A percentile compares a stretch with the other conserved stretches of the same genome.
These are phyloP conservation scores for Malurus elegans DNA, from an alignment of 2,113 vertebrate species.

Conservation along the genomic window DNA sequence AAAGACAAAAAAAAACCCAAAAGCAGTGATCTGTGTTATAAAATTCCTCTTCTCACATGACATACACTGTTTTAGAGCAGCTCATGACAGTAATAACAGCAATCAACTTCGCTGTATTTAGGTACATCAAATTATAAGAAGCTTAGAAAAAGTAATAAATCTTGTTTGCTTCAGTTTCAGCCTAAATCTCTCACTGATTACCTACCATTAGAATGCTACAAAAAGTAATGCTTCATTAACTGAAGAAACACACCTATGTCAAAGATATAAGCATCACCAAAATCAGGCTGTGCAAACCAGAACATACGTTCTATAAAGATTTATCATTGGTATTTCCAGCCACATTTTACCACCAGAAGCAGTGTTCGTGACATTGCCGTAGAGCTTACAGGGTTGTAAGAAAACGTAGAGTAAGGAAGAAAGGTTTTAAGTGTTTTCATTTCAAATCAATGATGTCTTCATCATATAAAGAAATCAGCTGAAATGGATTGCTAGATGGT, in stretches of 20 bases:
- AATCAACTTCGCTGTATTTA: conserved; percentile 23
- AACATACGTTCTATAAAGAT: conserved; percentile 29
- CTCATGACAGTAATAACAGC: neutral
- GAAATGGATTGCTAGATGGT: conserved; percentile 74
- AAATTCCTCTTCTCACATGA: conserved; percentile 13
- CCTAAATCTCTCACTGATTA: conserved; percentile 51
- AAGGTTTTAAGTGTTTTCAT: conserved; percentile 77
- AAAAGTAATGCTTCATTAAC: conserved; percentile 42
- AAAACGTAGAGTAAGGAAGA: conserved; percentile 40
- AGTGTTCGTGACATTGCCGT: conserved; percentile 46
- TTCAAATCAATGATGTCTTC: conserved; percentile 94
- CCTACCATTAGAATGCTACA: conserved; percentile 59
- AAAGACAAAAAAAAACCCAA: neutral
- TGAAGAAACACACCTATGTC: conserved; percentile 45
- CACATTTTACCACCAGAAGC: conserved; percentile 36
- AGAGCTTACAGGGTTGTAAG: conserved; percentile 52
- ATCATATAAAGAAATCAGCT: conserved; percentile 81
- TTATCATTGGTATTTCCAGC: conserved; percentile 27
- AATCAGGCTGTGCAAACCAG: conserved; percentile 28
- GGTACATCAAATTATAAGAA: conserved; percentile 41
- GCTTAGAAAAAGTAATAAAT: conserved; percentile 41
- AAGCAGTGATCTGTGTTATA: neutral
- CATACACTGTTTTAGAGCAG: conserved; percentile 21
- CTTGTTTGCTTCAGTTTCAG: conserved; percentile 60
- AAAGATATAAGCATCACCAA: conserved; percentile 42